Evolutionary conservation across 1,140 invertebrate genomes (phyloP).

Genomic region (Atopsyche davidsoni): DNA sequence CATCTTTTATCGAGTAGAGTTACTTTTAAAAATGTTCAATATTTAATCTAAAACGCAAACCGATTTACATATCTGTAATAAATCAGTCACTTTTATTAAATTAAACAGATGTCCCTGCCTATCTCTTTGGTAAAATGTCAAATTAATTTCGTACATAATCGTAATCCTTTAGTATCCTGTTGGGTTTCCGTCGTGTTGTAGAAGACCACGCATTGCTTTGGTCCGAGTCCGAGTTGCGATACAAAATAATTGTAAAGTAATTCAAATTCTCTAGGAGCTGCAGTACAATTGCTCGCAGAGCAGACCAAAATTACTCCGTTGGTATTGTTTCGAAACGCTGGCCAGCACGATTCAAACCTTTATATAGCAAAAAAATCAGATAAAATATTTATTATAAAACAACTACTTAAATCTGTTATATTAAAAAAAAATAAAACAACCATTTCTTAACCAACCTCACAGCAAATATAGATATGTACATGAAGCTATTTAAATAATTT

Average conservation of each 20-base stretch:
- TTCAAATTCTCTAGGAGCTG: constrained; percentile 59
- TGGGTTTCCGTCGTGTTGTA: constrained; percentile 48
- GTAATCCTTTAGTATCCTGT: constrained; percentile 39
- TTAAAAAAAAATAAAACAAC: too few species aligned
- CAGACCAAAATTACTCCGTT: constrained; percentile 73
- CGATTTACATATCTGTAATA: not conserved
- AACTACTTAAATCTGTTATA: constrained; percentile 9
- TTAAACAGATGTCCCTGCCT: not conserved
- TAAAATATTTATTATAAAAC: too few species aligned
- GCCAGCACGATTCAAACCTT: constrained; percentile 74
- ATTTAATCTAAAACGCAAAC: not conserved
- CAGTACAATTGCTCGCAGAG: constrained; percentile 50
- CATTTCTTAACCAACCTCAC: too few species aligned
- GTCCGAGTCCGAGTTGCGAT: constrained; percentile 48
- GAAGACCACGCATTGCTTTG: constrained; percentile 55
- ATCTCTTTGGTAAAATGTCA: not conserved
- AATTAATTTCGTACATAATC: constrained; percentile 37
- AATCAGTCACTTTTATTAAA: too few species aligned
- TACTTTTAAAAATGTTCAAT: too few species aligned
- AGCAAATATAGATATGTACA: constrained; percentile 18
- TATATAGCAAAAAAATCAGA: constrained; percentile 29
- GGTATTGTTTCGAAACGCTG: constrained; percentile 61
- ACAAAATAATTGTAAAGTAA: constrained; percentile 70
- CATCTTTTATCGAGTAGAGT: too few species aligned
- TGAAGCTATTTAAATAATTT: constrained; percentile 9